Evolutionary conservation across 1,140 invertebrate genomes (phyloP), one percentile per base, ranked within the genome.

Genomic region (Rhopalosiphum padi): DNA sequence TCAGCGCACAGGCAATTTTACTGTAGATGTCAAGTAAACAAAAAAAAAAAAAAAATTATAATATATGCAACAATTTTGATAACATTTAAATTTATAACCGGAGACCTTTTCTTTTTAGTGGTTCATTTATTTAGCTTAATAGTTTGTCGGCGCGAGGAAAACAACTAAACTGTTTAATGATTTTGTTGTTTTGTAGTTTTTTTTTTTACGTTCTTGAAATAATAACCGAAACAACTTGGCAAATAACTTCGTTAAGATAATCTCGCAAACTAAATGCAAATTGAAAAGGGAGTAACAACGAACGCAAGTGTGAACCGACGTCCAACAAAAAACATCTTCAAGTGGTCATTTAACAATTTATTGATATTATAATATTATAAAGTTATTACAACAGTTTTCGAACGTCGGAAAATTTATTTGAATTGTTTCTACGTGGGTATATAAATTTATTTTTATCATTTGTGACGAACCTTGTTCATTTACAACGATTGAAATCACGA

Each of bases 221-320:
- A 55, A 41, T 37, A 89, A 89, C 46, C n/a, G 18, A 89, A 89
- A 89, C 21, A 11, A 89, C 35, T 55, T 89, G 88, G 88, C 88
- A 89, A 89, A 89, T 89, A 89, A 89, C 88, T 55, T 55, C 35
- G 88, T 55, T 53, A 89, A 53, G 48, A 89, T 53, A 89, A 55
- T 89, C 46, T 89, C 48, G 35, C 53, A 55, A 53, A 89, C 88
- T 53, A 89, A 35, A 89, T 25, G 48, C 46, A 89, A 89, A 89
- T 89, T 89, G 6, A 37, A 53, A 89, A 53, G 23, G 30, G 60
- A 15, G 30, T 9, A 35, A 53, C 15, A 53, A 89, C 35, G 9
- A 55, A 3, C 22, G 41, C 23, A 85, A 85, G 83, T 85, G 23
- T 43, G 83, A 30, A 85, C 9, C 60, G 83, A 51, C 18, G 83